phyloP scores from a whole-genome alignment of 2,888 invertebrate genomes.

The Choristoneura rosaceana region DNA sequence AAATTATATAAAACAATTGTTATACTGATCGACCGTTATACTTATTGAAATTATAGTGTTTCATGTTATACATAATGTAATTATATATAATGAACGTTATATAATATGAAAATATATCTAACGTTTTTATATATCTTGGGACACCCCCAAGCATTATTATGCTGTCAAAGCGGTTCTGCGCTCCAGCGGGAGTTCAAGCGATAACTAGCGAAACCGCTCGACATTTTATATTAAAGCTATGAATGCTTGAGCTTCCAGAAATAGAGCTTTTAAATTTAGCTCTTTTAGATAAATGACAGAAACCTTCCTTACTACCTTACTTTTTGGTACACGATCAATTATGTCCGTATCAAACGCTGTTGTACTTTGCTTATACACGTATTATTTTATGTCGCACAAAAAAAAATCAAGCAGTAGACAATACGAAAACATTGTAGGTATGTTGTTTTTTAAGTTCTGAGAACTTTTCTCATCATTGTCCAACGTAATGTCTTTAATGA shows the following conservation, averaged over 20 bases:
- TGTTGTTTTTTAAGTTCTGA: constrained; percentile 15
- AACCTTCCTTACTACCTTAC: background rate
- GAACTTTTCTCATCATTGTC: constrained; percentile 39
- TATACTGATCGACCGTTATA: no score
- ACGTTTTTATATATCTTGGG: no score
- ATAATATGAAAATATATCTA: no score
- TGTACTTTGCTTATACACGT: background rate
- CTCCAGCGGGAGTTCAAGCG: constrained; percentile 26
- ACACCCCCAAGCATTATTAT: constrained; percentile 8
- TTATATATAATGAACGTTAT: no score
- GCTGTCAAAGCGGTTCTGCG: constrained; percentile 22
- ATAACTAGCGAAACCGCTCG: constrained; percentile 25
- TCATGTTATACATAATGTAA: no score
- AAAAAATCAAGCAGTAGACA: constrained; percentile 18
- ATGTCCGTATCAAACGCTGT: background rate
- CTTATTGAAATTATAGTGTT: no score
- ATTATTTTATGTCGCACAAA: background rate
- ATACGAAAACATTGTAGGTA: constrained; percentile 8
- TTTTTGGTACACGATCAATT: background rate
- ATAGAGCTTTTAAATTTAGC: constrained; percentile 12
- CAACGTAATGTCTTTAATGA: constrained; percentile 4
- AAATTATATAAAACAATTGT: no score
- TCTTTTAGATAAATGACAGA: constrained; percentile 4
- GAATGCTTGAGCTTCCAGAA: constrained; percentile 7
- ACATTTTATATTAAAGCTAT: constrained; percentile 31